Evolutionary conservation across 2,113 vertebrate species (phyloP).

Genomic region (Phainopepla nitens): DNA sequence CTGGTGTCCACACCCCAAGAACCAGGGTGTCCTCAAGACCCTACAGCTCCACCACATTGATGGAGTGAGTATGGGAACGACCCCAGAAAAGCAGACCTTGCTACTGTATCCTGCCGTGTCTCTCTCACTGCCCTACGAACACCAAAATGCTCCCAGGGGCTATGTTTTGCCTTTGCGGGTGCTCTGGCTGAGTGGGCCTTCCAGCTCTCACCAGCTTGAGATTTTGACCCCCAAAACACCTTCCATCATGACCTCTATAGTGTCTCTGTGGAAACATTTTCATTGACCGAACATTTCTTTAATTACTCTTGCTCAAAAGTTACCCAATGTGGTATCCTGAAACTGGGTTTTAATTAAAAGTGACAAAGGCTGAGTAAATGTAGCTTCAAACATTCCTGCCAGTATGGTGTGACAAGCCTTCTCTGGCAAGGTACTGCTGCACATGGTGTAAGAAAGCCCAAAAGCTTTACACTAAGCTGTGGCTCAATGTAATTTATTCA

Average conservation of each 20-base stretch:
- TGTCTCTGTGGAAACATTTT: background rate
- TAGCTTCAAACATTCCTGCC: background rate
- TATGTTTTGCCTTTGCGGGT: background rate
- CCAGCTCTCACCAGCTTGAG: background rate
- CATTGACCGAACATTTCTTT: background rate
- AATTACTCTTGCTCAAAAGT: background rate
- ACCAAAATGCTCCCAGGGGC: too few species aligned
- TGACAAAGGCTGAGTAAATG: background rate
- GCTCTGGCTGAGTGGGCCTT: background rate
- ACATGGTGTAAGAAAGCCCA: background rate
- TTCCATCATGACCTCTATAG: fast-evolving
- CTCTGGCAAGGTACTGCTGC: background rate
- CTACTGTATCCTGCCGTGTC: fast-evolving
- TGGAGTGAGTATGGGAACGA: fast-evolving
- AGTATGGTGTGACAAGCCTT: background rate
- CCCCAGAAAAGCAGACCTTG: background rate
- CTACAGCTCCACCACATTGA: fast-evolving
- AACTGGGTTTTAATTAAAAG: background rate
- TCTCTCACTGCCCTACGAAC: background rate
- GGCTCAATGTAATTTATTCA: background rate
- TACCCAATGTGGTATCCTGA: background rate
- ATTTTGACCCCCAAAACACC: background rate
- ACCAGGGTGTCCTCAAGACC: fast-evolving
- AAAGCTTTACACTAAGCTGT: background rate
- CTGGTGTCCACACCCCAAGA: background rate